Evolutionary conservation across 2,888 invertebrate species (phyloP).

Genomic region (Noctua janthe): DNA sequence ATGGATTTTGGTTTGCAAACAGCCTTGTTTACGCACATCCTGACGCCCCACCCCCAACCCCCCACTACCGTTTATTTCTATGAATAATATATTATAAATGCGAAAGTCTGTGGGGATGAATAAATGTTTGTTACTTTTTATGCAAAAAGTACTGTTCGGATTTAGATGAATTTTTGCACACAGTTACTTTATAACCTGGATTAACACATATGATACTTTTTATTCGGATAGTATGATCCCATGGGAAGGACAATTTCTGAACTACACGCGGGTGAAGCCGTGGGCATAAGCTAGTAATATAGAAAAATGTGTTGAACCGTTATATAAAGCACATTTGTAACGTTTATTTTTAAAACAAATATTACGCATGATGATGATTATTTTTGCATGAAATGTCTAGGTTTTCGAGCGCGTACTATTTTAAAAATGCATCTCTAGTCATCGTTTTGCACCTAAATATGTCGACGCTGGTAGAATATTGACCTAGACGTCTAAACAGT

Average conservation of each 20-base stretch:
- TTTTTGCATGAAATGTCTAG: slow-evolving; percentile 30
- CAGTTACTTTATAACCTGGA: background rate
- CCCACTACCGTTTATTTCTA: slow-evolving; percentile 54
- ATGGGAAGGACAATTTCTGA: background rate
- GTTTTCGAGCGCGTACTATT: slow-evolving; percentile 1
- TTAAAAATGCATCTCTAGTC: slow-evolving; percentile 42
- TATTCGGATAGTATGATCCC: background rate
- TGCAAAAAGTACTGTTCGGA: background rate
- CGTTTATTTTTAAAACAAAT: slow-evolving; percentile 47
- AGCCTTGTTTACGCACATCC: slow-evolving; percentile 67
- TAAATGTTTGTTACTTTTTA: background rate
- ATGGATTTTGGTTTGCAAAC: slow-evolving; percentile 73
- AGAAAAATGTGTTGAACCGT: slow-evolving; percentile 24
- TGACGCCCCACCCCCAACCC: slow-evolving; percentile 51
- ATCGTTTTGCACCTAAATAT: slow-evolving; percentile 26
- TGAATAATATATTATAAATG: slow-evolving; percentile 52
- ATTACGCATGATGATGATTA: slow-evolving; percentile 12
- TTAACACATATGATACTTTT: background rate
- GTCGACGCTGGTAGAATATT: slow-evolving; percentile 17
- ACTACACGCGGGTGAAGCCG: background rate
- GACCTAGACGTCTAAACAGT: background rate
- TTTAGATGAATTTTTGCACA: background rate
- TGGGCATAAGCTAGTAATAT: background rate
- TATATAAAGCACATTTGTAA: slow-evolving; percentile 25
- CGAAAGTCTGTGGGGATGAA: background rate